Base-by-base conservation (phyloP, 2,113 vertebrate species). In the Xiphias gladius region DNA sequence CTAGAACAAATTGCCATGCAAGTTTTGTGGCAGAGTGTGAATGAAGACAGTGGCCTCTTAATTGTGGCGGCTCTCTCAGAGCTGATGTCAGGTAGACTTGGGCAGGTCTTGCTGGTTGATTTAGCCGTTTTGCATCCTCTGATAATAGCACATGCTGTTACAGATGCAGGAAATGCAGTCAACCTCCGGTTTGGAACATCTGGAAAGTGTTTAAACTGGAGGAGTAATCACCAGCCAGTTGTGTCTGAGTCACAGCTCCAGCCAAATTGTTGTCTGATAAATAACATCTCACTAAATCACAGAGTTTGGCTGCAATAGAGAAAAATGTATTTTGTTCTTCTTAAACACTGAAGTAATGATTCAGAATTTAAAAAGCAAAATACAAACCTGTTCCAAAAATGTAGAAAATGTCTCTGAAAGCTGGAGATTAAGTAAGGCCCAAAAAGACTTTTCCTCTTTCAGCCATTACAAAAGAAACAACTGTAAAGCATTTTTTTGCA, bases 1-100 rank as follows among this genome's bases (percentile, higher is more conserved):
- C 2, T 8, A 58, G 52, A 64, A 84, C 86, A 87, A 89, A 90
- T 90, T 80, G 62, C 72, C 22, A 2, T 76, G 75, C 83, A 81
- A 76, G 73, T 50, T 82, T 52, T 1, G n/a, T 74, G 58, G 68
- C 84, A 14, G 72, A 17, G 66, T 57, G 73, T 57, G 73, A 87
- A 78, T 22, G 4, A 67, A 82, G 79, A 80, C 74, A 50, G 66
- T 39, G 80, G 74, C 63, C 65, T 82, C 79, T 83, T 86, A 73
- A 76, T 79, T 76, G 79, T n/a, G 37, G 68, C 22, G 26, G 70
- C 55, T 58, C 67, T 83, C 76, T 69, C 19, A 5, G 65, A 73
- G 75, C 28, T 13, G 79, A 55, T 58, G 64, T 39, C 67, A 82
- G 67, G 88, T 75, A 37, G 65, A 78, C 66, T 70, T 24, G 80